Evolutionary conservation across 2,113 vertebrate genomes (phyloP).

Genomic region (Cichladusa arquata): DNA sequence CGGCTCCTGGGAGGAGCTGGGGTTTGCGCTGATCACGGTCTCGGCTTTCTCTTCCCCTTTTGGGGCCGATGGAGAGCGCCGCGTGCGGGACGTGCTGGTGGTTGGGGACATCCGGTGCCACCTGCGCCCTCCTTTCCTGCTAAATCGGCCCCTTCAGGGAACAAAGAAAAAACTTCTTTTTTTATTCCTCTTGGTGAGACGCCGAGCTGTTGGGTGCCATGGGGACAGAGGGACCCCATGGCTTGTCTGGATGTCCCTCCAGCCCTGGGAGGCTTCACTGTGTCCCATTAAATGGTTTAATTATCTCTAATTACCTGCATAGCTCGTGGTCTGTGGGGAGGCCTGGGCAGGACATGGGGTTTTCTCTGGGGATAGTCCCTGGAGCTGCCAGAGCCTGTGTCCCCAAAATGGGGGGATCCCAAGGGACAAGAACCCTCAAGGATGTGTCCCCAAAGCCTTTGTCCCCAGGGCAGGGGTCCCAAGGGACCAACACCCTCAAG

Average conservation of each 20-base stretch:
- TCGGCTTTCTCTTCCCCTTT: background rate
- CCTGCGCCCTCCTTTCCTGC: background rate
- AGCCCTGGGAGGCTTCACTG: background rate
- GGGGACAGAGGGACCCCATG: accelerated
- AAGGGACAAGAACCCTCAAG: background rate
- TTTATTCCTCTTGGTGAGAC: accelerated
- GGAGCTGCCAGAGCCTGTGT: background rate
- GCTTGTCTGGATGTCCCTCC: background rate
- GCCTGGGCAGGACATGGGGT: background rate
- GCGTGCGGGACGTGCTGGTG: background rate
- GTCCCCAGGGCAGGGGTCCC: background rate
- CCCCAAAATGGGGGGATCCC: accelerated
- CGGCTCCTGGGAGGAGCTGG: accelerated
- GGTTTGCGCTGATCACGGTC: background rate
- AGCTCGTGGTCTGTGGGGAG: background rate
- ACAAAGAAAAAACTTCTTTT: background rate
- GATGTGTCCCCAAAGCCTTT: accelerated
- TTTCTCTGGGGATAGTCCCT: background rate
- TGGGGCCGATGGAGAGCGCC: accelerated
- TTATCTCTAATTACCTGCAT: background rate
- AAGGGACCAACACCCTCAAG: background rate
- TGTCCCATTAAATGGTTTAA: background rate
- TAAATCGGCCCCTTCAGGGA: background rate
- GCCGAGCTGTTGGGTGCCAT: background rate
- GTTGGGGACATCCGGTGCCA: background rate